phyloP scores from a whole-genome alignment of 2,888 invertebrate species.

The Luffia ferchaultella region DNA sequence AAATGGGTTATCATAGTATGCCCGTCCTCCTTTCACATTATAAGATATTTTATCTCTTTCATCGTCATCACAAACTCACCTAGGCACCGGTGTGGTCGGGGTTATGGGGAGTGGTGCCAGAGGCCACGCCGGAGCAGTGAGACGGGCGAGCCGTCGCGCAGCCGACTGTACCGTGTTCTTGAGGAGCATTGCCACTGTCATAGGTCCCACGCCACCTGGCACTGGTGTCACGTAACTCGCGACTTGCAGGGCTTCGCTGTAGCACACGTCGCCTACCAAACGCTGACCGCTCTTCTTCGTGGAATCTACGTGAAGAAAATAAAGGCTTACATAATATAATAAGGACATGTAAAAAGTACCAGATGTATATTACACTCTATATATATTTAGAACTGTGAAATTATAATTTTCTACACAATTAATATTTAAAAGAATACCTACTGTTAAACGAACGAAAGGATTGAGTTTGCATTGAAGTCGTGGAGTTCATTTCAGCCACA shows the following conservation, averaged over 20 bases:
- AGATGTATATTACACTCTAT: too few species aligned
- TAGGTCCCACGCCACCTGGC: slow-evolving; percentile 97
- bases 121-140: slow-evolving; percentile 74
- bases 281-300: slow-evolving; percentile 81
- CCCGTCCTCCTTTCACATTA: too few species aligned
- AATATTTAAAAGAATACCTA: too few species aligned
- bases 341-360: too few species aligned
- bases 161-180: slow-evolving; percentile 92
- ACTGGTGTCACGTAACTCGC: slow-evolving; percentile 95
- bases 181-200: slow-evolving; percentile 99
- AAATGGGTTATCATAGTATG: too few species aligned
- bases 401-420: too few species aligned
- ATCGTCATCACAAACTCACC: too few species aligned
- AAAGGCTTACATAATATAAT: too few species aligned
- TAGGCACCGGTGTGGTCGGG: slow-evolving; percentile 80
- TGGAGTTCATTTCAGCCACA: neutral
- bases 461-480: neutral
- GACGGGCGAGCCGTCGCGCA: slow-evolving; percentile 63
- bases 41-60: too few species aligned
- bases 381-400: too few species aligned
- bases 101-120: slow-evolving; percentile 72
- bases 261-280: slow-evolving; percentile 95
- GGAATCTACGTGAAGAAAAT: too few species aligned
- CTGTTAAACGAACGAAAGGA: too few species aligned
- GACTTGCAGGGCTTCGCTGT: slow-evolving; percentile 77